Evolutionary conservation across 2,888 invertebrate genomes (phyloP), one percentile per base, ranked within the genome.

Genomic region (Synergus japonicus): DNA sequence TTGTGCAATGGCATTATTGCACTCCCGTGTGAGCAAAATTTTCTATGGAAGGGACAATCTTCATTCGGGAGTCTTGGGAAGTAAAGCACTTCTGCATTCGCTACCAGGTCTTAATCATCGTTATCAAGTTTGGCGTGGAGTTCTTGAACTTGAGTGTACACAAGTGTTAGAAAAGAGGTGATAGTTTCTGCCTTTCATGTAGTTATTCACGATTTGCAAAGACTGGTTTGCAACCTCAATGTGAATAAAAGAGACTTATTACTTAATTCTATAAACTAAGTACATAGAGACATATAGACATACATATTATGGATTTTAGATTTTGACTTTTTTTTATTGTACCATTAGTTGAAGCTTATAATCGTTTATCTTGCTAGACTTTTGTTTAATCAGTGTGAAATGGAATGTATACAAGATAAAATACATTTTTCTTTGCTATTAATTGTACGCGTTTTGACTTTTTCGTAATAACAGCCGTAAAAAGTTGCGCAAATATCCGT

Each of bases 1-100:
- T 96, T 99, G 99, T 92, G 94, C 97, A 0, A 99, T 99, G 99
- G 98, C 97, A 0, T 93, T 99, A 78, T 94, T 98, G 0, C 99
- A 99, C 92, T 97, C 98, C n/a, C 93, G 99, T 82, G 95, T 95
- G 0, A 95, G 95, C 77, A 93, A 97, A 80, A 95, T 98, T 2
- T 98, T 98, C 91, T 98, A 96, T 89, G 94, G 95, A 7, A 89
- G 93, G 0, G 88, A 93, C 0, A 93, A 94, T 80, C 90, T 92
- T 0, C 79, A 86, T 0, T 93, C 93, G 79, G 98, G 98, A 0
- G 97, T 95, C 0, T 91, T 98, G 0, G 95, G 95, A 0, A 95
- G 95, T 1, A 93, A 92, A 79, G 94, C 95, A 4, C 96, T 97
- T 88, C 90, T 99, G 54, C 98, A 99, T 87, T 93, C 95, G 2